These are phyloP conservation scores for Tachuris rubrigastra DNA, from an alignment of 2,113 vertebrate species.

Conservation along the genomic window DNA sequence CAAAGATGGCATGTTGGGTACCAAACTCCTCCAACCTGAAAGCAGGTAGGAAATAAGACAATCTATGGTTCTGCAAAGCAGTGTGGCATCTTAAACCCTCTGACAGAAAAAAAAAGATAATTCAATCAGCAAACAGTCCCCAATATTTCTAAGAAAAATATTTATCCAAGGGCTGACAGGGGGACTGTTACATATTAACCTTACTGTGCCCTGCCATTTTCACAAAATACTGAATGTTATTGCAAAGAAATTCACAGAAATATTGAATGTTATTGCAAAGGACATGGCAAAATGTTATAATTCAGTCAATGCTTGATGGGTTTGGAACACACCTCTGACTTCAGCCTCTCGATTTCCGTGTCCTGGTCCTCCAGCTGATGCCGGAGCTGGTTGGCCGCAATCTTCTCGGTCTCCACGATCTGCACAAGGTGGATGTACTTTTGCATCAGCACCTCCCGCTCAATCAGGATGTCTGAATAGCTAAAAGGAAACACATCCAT, in stretches of 20 bases:
- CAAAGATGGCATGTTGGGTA: not conserved
- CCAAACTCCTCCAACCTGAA: not conserved
- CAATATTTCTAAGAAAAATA: not conserved
- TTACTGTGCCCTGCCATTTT: not conserved
- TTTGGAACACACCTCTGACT: conserved; percentile 84
- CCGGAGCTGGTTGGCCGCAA: conserved; percentile 86
- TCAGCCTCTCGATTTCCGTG: conserved; percentile 94
- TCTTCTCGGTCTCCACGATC: conserved; percentile 85
- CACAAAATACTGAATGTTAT: not conserved
- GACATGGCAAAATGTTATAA: not conserved
- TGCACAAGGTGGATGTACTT: conserved; percentile 86
- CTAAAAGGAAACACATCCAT: conserved; percentile 55
- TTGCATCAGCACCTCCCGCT: conserved; percentile 85
- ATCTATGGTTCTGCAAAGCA: not conserved
- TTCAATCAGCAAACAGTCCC: not conserved
- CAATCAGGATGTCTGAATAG: conserved; percentile 82
- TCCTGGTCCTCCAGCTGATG: conserved; percentile 98
- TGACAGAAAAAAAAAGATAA: not conserved
- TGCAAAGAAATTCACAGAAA: not conserved
- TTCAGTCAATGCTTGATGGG: not conserved
- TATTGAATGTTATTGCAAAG: not conserved
- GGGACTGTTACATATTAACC: not conserved
- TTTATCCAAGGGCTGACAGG: not conserved
- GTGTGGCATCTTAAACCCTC: not conserved
- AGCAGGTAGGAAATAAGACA: not conserved